These are phyloP conservation scores for Lasioglossum malachurum DNA, from an alignment of 2,888 invertebrate species.

Conservation along the genomic window DNA sequence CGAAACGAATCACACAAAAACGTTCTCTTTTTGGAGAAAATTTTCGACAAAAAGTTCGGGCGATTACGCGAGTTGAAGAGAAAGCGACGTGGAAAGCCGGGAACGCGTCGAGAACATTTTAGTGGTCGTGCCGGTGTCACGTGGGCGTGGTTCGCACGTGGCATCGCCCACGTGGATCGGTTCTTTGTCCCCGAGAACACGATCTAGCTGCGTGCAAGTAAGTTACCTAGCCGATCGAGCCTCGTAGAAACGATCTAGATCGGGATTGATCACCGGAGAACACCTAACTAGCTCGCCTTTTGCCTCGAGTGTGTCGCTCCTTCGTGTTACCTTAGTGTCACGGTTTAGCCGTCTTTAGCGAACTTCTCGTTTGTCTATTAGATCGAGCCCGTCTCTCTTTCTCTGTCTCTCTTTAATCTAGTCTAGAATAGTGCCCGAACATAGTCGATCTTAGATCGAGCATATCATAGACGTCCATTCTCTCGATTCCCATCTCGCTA, in stretches of 20 bases:
- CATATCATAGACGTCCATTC: neutral
- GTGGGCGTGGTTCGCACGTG: constrained; percentile 60
- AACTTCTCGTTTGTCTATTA: constrained; percentile 32
- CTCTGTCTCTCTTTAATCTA: neutral
- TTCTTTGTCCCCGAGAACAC: constrained; percentile 75
- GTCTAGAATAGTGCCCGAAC: constrained; percentile 17
- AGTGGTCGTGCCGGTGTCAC: constrained; percentile 72
- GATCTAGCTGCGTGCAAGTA: constrained; percentile 77
- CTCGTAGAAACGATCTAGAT: constrained; percentile 44
- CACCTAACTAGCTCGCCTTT: constrained; percentile 67
- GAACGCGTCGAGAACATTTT: constrained; percentile 70
- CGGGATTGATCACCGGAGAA: constrained; percentile 35
- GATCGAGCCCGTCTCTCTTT: constrained; percentile 8
- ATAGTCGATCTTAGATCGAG: constrained; percentile 51
- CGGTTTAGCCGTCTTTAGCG: constrained; percentile 23
- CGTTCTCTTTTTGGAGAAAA: too few species aligned
- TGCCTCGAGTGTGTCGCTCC: constrained; percentile 65
- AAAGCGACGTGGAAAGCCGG: constrained; percentile 73
- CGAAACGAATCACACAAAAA: neutral
- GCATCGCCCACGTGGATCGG: constrained; percentile 64
- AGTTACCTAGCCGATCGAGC: constrained; percentile 57
- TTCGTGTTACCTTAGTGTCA: constrained; percentile 19
- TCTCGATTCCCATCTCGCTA: neutral
- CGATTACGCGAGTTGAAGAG: fast-evolving
- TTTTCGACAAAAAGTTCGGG: neutral